Conservation (phyloP, 2,113 vertebrate species). For the Upupa epops region DNA sequence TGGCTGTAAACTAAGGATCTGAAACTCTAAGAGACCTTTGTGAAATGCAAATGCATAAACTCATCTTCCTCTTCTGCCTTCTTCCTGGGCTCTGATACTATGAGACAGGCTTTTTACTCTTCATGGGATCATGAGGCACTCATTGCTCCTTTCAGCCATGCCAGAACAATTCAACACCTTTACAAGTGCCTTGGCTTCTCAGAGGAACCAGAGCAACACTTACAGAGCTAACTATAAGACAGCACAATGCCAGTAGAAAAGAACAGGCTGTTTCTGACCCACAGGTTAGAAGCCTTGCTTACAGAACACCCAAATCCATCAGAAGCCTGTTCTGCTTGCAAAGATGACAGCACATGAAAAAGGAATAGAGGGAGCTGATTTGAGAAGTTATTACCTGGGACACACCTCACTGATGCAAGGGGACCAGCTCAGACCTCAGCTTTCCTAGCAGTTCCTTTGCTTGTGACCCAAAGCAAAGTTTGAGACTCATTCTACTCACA, state of each 20-base stretch:
- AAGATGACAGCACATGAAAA: background rate
- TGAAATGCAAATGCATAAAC: background rate
- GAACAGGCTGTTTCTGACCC: background rate
- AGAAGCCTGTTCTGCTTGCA: background rate
- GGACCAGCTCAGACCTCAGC: background rate
- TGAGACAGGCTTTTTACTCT: background rate
- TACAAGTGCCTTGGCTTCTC: background rate
- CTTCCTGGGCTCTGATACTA: background rate
- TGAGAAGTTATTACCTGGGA: background rate
- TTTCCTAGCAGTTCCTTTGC: background rate
- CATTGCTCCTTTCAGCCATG: constrained; percentile 16
- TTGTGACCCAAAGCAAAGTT: background rate
- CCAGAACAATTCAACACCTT: constrained; percentile 20
- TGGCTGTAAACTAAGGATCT: background rate
- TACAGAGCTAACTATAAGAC: background rate
- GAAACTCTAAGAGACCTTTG: background rate
- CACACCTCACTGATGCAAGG: background rate
- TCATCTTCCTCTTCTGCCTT: background rate
- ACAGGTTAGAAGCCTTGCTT: background rate
- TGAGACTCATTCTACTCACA: background rate
- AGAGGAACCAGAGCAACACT: background rate
- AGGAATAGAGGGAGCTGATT: background rate
- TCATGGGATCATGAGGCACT: background rate
- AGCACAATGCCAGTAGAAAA: background rate
- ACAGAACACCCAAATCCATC: background rate